Base-by-base conservation (phyloP, 2,797 vertebrate genomes). In the Galago senegalensis region DNA sequence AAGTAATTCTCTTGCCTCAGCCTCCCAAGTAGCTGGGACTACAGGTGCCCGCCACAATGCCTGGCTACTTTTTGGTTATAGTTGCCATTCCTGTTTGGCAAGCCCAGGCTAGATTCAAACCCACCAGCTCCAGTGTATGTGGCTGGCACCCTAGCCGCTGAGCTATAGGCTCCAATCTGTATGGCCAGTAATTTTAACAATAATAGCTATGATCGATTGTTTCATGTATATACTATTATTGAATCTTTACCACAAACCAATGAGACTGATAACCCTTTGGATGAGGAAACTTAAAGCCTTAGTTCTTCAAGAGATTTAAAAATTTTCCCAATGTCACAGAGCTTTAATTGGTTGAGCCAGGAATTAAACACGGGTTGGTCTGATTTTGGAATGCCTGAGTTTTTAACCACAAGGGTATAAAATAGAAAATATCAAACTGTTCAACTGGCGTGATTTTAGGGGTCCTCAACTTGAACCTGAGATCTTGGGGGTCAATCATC, bases 341-440 rank as follows among this genome's bases (percentile, higher is more conserved):
- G 31, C 56, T 87, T 97, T 72, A 56, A 80, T 77, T 76, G 37
- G 14, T 69, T 88, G 60, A 96, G 56, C 25, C 61, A 13, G 94
- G 37, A 86, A n/a, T 89, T 89, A 58, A 94, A 70, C 49, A 43
- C 13, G 31, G 37, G 46, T 76, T 70, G 82, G 43, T 27, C 31
- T 58, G 16, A 46, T 49, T 90, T 69, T 90, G 63, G 20, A 89
- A 29, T 23, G 1, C 29, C 60, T 81, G 34, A 6, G 34, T 61
- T 63, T 84, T 96, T 84, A 96, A 75, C 63, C 90, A 75, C 14
- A 60, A 84, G 63, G 49, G 4, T 43, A 76, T 79, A 93, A 93
- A 93, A 61, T 14, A 37, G 43, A 93, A 97, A 76, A 60, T 40
- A 63, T 61, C 86, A 87, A 87, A 37, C 72, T 87, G 91, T 8